These are phyloP conservation scores for Carapus acus DNA, from an alignment of 2,797 vertebrate species.

Conservation along the genomic window DNA sequence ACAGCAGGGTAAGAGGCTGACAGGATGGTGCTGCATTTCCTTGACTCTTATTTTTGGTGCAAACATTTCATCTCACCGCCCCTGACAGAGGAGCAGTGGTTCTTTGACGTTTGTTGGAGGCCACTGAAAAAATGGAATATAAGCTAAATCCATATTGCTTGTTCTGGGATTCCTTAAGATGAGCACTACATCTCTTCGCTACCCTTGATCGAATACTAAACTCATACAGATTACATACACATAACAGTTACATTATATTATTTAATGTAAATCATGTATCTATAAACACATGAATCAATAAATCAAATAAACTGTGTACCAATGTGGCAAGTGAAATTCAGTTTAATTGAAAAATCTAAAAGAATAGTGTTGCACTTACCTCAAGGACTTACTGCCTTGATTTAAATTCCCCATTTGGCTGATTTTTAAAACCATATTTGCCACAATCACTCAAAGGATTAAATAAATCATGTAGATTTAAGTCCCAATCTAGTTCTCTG, in stretches of 20 bases:
- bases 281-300: no score
- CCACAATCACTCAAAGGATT: no score
- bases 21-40: constrained; percentile 17
- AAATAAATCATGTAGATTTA: no score
- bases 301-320: constrained; percentile 21
- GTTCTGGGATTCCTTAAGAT: no score
- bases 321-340: constrained; percentile 20
- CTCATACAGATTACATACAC: no score
- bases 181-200: no score
- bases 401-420: neutral
- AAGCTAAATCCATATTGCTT: no score
- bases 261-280: no score
- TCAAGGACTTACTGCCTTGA: neutral
- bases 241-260: no score
- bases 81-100: constrained; percentile 13
- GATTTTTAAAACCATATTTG: no score
- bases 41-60: constrained; percentile 32
- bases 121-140: constrained; percentile 26
- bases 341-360: constrained; percentile 2
- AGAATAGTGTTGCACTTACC: neutral
- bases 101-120: constrained; percentile 30
- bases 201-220: no score
- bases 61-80: constrained; percentile 20
- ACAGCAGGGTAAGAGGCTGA: constrained; percentile 38
- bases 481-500: no score